A percentile compares a stretch with the other conserved stretches of the same genome.
Evolutionary conservation across 2,113 vertebrate genomes (phyloP).

Genomic region (Mixornis gularis): DNA sequence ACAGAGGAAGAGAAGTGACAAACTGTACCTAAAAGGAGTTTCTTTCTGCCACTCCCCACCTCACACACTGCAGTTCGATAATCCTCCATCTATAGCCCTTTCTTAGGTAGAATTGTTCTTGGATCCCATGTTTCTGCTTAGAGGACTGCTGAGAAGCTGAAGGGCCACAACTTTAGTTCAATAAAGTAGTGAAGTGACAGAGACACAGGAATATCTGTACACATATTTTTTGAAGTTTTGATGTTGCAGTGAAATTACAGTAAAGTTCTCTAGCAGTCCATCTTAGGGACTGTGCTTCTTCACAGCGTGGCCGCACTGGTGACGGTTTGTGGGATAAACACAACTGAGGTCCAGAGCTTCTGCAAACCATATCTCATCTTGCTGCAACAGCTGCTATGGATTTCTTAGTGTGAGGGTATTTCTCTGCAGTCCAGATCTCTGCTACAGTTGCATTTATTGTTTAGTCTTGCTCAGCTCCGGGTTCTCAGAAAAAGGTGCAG

Average conservation of each 20-base stretch:
- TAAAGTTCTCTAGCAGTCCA: background rate
- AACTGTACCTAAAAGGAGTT: background rate
- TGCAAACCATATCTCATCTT: background rate
- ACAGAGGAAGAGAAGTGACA: background rate
- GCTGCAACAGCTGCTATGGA: background rate
- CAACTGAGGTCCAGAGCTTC: background rate
- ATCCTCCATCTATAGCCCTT: background rate
- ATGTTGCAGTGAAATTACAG: background rate
- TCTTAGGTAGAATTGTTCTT: background rate
- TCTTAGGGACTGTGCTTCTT: background rate
- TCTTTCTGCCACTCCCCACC: background rate
- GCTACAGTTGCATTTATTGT: background rate
- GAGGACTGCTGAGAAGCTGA: background rate
- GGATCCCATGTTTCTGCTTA: background rate
- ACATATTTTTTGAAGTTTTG: background rate
- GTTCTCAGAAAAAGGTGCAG: background rate
- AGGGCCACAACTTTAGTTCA: background rate
- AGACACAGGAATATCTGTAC: background rate
- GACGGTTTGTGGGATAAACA: background rate
- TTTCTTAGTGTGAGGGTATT: background rate
- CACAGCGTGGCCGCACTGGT: rapidly evolving
- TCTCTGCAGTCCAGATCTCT: background rate
- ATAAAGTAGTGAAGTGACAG: background rate
- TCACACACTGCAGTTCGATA: background rate
- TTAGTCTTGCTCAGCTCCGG: background rate